Base-by-base conservation (phyloP, 1,140 invertebrate species). In the Drepana arcuata region DNA sequence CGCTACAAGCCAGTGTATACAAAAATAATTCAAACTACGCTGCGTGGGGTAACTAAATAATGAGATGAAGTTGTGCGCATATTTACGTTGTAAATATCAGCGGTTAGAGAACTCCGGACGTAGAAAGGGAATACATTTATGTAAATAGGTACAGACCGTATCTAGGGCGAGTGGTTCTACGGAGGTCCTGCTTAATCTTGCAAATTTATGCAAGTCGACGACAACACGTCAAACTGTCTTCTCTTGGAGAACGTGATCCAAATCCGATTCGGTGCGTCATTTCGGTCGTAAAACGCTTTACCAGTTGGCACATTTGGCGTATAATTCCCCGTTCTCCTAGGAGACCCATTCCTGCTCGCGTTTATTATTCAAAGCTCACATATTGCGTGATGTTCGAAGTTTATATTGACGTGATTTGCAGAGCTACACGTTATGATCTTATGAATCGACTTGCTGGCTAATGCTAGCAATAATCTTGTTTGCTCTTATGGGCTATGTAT, bases 121-220 rank as follows among this genome's bases (percentile, higher is more conserved):
- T 26, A 55, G 44, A 65, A 55, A 58, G 57, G 51, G 51, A 65
- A 62, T 55, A 63, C 41, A 53, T 66, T 66, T 68, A 68, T 68
- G 69, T 61, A 66, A 73, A 73, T 73, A 70, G 56, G 44, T 47
- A 53, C 34, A 58, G 48, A 55, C 50, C 54, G 45, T 53, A 48
- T 47, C 42, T 51, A 56, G 34, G 47, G 51, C 27, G 54, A 49
- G 46, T 34, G 31, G 26, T 37, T 35, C 30, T 12, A 10, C 35
- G 15, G 29, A 42, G 55, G 42, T 35, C 31, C 62, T 60, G 58
- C 50, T 72, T 75, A 74, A 69, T 72, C 64, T 71, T 74, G 71
- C 68, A 79, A 79, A 79, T 73, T 73, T 77, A 77, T 75, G 72
- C 71, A 70, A 77, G 62, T 64, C 63, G 59, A 56, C 55, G 57